Evolutionary conservation across 2,888 invertebrate species (phyloP), one percentile per base, ranked within the genome.

Genomic region (Fragum whitleyi): DNA sequence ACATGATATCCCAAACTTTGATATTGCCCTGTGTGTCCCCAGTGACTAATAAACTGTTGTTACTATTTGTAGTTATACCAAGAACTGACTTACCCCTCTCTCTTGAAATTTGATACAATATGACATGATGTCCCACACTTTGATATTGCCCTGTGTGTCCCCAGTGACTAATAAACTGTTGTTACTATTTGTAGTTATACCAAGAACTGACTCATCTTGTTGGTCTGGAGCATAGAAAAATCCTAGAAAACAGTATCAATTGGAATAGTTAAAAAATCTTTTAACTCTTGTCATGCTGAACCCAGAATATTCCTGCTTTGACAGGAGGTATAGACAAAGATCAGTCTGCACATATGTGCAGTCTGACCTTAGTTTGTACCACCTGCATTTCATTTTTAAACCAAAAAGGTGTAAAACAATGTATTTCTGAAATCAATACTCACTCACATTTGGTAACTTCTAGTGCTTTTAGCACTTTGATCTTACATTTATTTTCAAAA

Each of bases 11-110:
- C 93, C 93, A 93, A 19, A 92, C 85, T 51, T 88, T 85, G 26
- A 94, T 84, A 70, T 86, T 75, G 0, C 94, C 94, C 55, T 87
- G 86, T 0, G 94, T 93, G 80, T 94, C 93, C 1, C 93, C 93
- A 2, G 92, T 91, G 19, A 93, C 86, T 23, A 94, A 85, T 9
- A 90, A 74, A 55, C 85, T 88, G 81, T 92, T 90, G 73, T 86
- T 86, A 23, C 81, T 78, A 65, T 91, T 89, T 23, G 90, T 90
- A 72, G 91, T 90, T 88, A 93, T 86, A 7, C 90, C 91, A 59
- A 93, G 88, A 5, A 93, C 91, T 36, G 21, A 74, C 82, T 29
- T 74, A 88, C 88, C 79, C 82, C 85, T 81, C 79, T 86, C 9
- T 88, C 88, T 72, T 84, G 81, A 51, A 83, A 79, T 36, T 82